Percentiles rank a stretch among this genome's conserved stretches.
Conservation (phyloP, 1,140 invertebrate genomes). For the Cepaea nemoralis region DNA sequence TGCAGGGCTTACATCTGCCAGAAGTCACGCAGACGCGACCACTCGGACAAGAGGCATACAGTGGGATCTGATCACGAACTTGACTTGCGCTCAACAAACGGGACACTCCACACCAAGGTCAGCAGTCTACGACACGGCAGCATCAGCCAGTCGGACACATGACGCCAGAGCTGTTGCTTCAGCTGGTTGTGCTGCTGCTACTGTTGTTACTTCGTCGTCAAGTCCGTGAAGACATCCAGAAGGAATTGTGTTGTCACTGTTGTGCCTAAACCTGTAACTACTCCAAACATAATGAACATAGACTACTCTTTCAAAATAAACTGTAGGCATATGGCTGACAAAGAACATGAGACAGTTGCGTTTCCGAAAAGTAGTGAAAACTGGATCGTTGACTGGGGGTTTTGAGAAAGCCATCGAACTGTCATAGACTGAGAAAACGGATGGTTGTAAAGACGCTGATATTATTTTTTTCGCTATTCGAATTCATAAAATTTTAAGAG, state of each 20-base stretch:
- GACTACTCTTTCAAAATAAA: no score
- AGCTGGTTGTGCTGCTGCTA: slow-evolving; percentile 25
- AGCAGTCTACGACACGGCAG: slow-evolving; percentile 34
- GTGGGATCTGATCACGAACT: slow-evolving; percentile 47
- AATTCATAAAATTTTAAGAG: no score
- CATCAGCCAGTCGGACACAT: slow-evolving; percentile 44
- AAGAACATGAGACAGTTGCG: no score
- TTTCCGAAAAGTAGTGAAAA: no score
- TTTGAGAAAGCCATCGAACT: no score
- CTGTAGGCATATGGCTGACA: no score
- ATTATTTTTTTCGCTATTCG: no score
- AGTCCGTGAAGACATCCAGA: background rate
- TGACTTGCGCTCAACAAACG: slow-evolving; percentile 43
- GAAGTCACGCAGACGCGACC: slow-evolving; percentile 8
- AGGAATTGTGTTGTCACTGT: background rate
- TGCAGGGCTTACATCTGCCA: slow-evolving; percentile 49
- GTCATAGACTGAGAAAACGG: no score
- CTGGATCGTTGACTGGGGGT: no score
- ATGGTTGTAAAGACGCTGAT: no score
- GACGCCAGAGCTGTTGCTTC: slow-evolving; percentile 29
- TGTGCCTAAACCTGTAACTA: background rate
- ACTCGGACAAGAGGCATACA: slow-evolving; percentile 5
- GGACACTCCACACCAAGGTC: slow-evolving; percentile 47
- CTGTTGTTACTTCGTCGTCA: slow-evolving; percentile 18
- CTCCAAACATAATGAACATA: no score